Conservation (phyloP, 1,140 invertebrate genomes). For the Drosophila virilis region DNA sequence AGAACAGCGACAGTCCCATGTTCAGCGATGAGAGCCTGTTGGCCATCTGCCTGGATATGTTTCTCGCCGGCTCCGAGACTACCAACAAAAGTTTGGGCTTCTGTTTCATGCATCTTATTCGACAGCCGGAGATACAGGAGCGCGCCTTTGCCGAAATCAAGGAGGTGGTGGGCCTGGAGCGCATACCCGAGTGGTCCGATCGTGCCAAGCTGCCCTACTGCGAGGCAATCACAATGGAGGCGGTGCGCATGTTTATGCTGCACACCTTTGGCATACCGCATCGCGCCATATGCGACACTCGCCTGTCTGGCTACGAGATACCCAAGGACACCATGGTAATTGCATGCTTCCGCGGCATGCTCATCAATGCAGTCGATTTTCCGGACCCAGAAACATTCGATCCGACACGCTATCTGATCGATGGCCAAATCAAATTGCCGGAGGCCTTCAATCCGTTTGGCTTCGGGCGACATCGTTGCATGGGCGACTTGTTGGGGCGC, state of each 20-base stretch:
- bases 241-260: constrained; percentile 91
- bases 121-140: constrained; percentile 91
- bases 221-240: constrained; percentile 91
- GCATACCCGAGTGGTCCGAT: constrained; percentile 89
- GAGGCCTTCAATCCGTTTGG: constrained; percentile 92
- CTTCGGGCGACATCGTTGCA: constrained; percentile 92
- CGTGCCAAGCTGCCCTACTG: constrained; percentile 89
- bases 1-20: constrained; percentile 84
- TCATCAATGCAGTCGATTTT: constrained; percentile 88
- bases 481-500: constrained; percentile 93
- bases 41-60: constrained; percentile 91
- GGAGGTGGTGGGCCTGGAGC: constrained; percentile 88
- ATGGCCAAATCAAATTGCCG: constrained; percentile 88
- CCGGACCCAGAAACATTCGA: constrained; percentile 89
- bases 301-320: constrained; percentile 89
- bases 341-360: constrained; percentile 91
- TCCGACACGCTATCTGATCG: constrained; percentile 91
- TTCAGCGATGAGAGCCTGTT: constrained; percentile 89
- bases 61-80: constrained; percentile 93
- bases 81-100: constrained; percentile 91
- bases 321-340: constrained; percentile 94
- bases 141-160: constrained; percentile 93
- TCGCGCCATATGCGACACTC: constrained; percentile 89
- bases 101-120: constrained; percentile 90
- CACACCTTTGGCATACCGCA: constrained; percentile 92